A percentile compares a stretch with the other conserved stretches of the same genome.
These are phyloP conservation scores for Platalea minor DNA, from an alignment of 2,797 vertebrate species.

Conservation along the genomic window DNA sequence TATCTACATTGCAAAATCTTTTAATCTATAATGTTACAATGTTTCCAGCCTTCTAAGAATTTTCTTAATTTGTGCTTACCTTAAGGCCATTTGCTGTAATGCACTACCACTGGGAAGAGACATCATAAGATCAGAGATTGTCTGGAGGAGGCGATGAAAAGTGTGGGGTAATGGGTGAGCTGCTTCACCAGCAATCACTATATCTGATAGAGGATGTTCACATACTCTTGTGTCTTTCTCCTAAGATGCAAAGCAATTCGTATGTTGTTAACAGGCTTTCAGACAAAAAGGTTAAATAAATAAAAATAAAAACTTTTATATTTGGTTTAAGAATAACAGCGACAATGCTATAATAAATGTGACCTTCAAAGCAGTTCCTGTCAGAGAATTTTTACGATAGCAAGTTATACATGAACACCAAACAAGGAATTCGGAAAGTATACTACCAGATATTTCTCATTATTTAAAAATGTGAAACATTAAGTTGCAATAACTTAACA, in stretches of 20 bases:
- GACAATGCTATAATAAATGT: neutral
- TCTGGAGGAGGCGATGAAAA: constrained; percentile 97
- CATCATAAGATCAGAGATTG: constrained; percentile 99
- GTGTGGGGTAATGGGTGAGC: constrained; percentile 97
- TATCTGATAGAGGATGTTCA: constrained; percentile 97
- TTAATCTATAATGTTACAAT: neutral
- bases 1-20: neutral
- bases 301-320: neutral
- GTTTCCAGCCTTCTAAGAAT: neutral
- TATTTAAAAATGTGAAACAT: neutral
- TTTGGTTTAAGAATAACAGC: neutral
- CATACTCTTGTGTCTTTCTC: constrained; percentile 96
- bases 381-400: neutral
- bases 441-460: neutral
- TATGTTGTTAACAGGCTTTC: neutral
- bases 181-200: constrained; percentile 96
- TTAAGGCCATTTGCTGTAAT: constrained; percentile 97
- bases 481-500: neutral
- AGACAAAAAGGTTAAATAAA: neutral
- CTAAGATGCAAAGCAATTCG: constrained; percentile 68
- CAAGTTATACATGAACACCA: neutral
- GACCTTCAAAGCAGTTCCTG: neutral
- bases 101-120: constrained; percentile 96
- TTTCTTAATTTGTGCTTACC: constrained; percentile 73
- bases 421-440: neutral